Evolutionary conservation across 2,113 vertebrate species (phyloP).

Genomic region (Bubo scandiacus): DNA sequence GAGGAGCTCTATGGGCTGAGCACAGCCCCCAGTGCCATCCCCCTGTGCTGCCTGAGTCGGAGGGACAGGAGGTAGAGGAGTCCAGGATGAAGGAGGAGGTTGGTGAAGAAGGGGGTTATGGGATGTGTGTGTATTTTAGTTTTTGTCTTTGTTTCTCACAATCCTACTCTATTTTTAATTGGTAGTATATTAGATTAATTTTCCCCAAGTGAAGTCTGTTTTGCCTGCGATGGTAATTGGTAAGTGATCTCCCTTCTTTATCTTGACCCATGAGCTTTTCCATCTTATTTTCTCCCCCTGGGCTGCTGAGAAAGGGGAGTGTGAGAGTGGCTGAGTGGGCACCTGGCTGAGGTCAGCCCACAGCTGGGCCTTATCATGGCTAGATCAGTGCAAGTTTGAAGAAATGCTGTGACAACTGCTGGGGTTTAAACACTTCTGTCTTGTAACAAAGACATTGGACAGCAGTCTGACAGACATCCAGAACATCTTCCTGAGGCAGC

Average conservation of each 20-base stretch:
- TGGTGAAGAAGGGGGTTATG: background rate
- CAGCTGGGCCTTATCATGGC: background rate
- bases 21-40: rapidly evolving
- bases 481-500: background rate
- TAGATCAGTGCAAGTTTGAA: background rate
- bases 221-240: background rate
- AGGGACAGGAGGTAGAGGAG: rapidly evolving
- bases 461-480: background rate
- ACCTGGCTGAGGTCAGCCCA: rapidly evolving
- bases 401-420: background rate
- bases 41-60: no score
- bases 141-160: background rate
- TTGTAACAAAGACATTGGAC: background rate
- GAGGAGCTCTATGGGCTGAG: background rate
- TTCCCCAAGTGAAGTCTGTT: background rate
- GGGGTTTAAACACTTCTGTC: background rate
- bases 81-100: background rate
- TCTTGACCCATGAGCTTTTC: background rate
- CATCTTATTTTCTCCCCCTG: background rate
- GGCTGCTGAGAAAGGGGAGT: rapidly evolving
- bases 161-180: background rate
- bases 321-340: background rate
- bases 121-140: no score
- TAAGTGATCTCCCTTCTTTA: background rate
- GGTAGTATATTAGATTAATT: background rate